Evolutionary conservation across 2,113 vertebrate species (phyloP).

Genomic region (Cyanistes caeruleus): DNA sequence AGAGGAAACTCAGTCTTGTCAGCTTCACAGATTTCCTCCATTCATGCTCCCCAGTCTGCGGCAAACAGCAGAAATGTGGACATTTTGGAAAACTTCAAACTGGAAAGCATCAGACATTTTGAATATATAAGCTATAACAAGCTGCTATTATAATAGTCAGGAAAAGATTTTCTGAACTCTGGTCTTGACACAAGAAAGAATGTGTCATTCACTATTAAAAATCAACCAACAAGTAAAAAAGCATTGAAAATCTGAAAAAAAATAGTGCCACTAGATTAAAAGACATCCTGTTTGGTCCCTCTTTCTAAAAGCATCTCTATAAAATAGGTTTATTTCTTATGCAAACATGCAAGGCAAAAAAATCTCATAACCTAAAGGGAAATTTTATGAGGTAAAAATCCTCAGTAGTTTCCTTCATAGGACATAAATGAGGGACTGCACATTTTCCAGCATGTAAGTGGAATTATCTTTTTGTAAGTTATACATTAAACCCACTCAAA

Average conservation of each 20-base stretch:
- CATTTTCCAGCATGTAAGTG: not conserved
- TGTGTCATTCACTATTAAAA: not conserved
- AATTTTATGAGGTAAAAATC: not conserved
- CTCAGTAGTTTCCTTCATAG: not conserved
- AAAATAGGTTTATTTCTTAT: not conserved
- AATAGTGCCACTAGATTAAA: not conserved
- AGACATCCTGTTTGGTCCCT: not conserved
- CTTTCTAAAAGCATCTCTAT: not conserved
- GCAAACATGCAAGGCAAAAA: not conserved
- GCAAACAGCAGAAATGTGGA: not conserved
- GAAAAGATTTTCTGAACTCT: not conserved
- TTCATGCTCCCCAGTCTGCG: not conserved
- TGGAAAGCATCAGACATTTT: not conserved
- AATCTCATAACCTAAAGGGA: not conserved
- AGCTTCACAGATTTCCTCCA: not conserved
- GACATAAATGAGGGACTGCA: not conserved
- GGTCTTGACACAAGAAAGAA: not conserved
- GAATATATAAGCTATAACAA: not conserved
- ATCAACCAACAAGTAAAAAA: not conserved
- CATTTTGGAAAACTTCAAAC: not conserved
- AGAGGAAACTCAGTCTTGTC: not conserved
- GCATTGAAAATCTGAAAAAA: not conserved
- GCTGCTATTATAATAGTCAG: not conserved
- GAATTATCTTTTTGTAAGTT: not conserved
- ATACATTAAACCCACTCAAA: not conserved